Conservation (phyloP, 2,888 invertebrate genomes). For the Coronaproctus castanopsis region DNA sequence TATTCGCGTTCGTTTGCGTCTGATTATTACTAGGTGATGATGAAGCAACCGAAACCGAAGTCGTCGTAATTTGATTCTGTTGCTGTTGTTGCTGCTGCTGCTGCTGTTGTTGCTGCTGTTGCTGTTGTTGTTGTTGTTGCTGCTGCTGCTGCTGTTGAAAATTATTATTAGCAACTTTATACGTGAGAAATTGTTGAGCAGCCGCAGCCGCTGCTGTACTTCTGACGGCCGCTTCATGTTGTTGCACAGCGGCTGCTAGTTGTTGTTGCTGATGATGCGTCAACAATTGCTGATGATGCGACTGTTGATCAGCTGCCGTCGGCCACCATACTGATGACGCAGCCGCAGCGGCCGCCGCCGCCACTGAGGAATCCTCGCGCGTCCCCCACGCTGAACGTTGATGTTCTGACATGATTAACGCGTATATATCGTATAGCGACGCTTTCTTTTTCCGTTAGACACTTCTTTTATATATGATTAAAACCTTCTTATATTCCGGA, state of each 20-base stretch:
- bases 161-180: slow-evolving; percentile 17
- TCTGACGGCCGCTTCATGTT: slow-evolving; percentile 10
- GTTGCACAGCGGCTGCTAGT: slow-evolving; percentile 23
- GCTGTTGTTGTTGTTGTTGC: slow-evolving; percentile 30
- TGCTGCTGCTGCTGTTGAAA: slow-evolving; percentile 28
- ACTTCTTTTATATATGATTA: too few species aligned
- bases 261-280: slow-evolving; percentile 26
- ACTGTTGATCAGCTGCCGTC: slow-evolving; percentile 24
- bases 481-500: too few species aligned
- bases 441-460: too few species aligned
- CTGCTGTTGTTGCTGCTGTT: slow-evolving; percentile 28
- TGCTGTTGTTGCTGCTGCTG: slow-evolving; percentile 32
- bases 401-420: slow-evolving; percentile 14
- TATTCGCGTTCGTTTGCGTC: slow-evolving; percentile 13
- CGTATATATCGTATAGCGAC: too few species aligned
- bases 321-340: slow-evolving; percentile 30
- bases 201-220: slow-evolving; percentile 15
- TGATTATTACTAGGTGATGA: slow-evolving; percentile 7
- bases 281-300: slow-evolving; percentile 19
- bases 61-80: background rate
- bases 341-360: slow-evolving; percentile 15
- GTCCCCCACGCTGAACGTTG: slow-evolving; percentile 13
- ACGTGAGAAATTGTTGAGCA: slow-evolving; percentile 14
- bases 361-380: slow-evolving; percentile 12
- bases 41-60: background rate